phyloP scores from a whole-genome alignment of 2,888 invertebrate species.

The Pediacus dermestoides region DNA sequence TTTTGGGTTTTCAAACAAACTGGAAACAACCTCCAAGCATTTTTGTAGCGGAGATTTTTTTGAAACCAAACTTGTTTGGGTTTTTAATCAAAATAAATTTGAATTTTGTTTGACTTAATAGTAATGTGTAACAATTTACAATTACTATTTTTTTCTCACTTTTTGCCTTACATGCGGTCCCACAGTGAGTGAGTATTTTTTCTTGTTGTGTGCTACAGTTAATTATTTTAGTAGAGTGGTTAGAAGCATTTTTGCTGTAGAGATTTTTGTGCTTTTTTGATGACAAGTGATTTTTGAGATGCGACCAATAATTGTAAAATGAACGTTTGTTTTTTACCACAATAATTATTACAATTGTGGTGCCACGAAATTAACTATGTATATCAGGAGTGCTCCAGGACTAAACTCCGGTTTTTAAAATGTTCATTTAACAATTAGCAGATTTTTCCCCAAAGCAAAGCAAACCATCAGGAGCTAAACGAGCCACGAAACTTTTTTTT shows the following conservation, averaged over 20 bases:
- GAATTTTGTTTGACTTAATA: constrained; percentile 35
- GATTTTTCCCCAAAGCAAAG: constrained; percentile 17
- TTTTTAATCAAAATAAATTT: constrained; percentile 28
- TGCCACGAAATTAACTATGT: no score
- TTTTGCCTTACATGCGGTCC: constrained; percentile 69
- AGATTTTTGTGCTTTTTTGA: constrained; percentile 33
- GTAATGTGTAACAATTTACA: constrained; percentile 46
- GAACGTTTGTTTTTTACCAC: background rate
- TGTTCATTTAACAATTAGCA: constrained; percentile 14
- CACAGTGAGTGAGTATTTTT: constrained; percentile 70
- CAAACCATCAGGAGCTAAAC: constrained; percentile 11
- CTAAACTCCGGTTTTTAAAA: constrained; percentile 6
- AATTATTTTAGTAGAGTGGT: constrained; percentile 36
- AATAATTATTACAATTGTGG: no score
- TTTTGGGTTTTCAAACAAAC: constrained; percentile 29
- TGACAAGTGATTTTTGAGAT: constrained; percentile 17
- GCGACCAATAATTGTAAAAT: constrained; percentile 4
- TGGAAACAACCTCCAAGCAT: constrained; percentile 46
- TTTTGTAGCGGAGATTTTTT: constrained; percentile 51
- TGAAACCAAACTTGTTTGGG: constrained; percentile 16
- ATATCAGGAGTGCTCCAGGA: constrained; percentile 8
- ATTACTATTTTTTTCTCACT: constrained; percentile 57
- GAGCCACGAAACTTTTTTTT: constrained; percentile 11
- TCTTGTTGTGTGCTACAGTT: constrained; percentile 56
- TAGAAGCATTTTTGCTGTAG: constrained; percentile 43